These are phyloP conservation scores for Nasonia longicornis DNA, from an alignment of 1,140 invertebrate species.

Conservation along the genomic window DNA sequence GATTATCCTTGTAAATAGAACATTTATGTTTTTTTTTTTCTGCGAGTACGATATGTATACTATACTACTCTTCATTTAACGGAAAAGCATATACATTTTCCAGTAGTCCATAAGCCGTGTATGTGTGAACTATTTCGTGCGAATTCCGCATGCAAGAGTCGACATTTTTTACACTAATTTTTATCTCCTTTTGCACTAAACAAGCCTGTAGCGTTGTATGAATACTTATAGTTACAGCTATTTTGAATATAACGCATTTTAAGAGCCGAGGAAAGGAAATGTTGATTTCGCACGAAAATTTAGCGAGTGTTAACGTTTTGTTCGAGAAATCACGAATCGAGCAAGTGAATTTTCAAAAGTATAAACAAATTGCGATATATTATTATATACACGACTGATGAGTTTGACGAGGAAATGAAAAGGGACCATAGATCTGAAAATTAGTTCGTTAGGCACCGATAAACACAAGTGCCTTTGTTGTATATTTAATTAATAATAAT, in stretches of 20 bases:
- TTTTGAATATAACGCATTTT: constrained; percentile 21
- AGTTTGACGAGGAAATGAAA: not conserved
- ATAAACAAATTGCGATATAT: not conserved
- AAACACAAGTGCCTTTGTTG: constrained; percentile 14
- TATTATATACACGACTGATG: not conserved
- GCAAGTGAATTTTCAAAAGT: not conserved
- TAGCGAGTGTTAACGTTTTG: not conserved
- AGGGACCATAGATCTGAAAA: constrained; percentile 11
- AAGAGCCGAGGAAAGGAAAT: not conserved
- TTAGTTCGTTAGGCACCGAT: not conserved
- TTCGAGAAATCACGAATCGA: too few relatives aligned
- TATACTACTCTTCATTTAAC: not conserved
- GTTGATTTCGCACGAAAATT: not conserved
- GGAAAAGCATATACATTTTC: not conserved
- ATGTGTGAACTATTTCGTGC: not conserved
- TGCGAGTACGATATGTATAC: too few relatives aligned
- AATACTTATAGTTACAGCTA: not conserved
- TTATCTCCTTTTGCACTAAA: not conserved
- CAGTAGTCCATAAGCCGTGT: not conserved
- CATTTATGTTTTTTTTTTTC: not conserved
- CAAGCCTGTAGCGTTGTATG: not conserved
- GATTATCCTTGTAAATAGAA: not conserved
- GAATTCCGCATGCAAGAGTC: not conserved
- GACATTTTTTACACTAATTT: not conserved
- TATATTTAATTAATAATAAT: constrained; percentile 23